Evolutionary conservation across 2,888 invertebrate genomes (phyloP).

Genomic region (Callinectes sapidus): DNA sequence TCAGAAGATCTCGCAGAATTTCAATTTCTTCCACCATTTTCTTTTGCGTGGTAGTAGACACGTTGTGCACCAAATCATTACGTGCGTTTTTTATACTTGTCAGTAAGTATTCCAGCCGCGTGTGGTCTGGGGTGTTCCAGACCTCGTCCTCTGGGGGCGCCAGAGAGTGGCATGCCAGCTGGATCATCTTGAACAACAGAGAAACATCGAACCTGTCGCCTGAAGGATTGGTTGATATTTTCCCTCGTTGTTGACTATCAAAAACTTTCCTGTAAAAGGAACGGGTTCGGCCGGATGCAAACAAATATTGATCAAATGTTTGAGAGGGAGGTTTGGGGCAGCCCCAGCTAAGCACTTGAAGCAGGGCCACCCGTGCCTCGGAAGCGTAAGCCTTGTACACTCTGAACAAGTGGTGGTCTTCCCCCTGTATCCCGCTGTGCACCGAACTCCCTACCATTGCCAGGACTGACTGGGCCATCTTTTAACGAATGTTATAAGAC

Average conservation of each 20-base stretch:
- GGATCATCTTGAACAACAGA: constrained; percentile 40
- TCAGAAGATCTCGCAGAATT: constrained; percentile 30
- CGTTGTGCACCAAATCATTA: constrained; percentile 42
- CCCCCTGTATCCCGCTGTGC: not conserved
- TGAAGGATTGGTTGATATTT: not conserved
- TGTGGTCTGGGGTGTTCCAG: constrained; percentile 5
- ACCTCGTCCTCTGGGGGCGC: not conserved
- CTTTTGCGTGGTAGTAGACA: not conserved
- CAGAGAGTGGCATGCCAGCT: constrained; percentile 32
- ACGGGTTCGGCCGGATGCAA: not conserved
- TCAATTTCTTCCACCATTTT: constrained; percentile 41
- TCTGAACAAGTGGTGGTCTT: constrained; percentile 48
- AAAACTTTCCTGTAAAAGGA: constrained; percentile 22
- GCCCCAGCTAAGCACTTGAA: constrained; percentile 48
- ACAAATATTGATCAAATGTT: constrained; percentile 42
- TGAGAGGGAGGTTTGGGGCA: constrained; percentile 35
- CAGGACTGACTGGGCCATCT: not conserved
- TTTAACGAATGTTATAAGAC: not conserved
- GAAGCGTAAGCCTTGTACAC: constrained; percentile 36
- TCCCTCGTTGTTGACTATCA: constrained; percentile 16
- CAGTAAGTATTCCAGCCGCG: constrained; percentile 47
- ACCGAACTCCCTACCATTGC: not conserved
- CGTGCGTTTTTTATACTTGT: constrained; percentile 45
- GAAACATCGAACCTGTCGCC: constrained; percentile 57
- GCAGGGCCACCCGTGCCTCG: constrained; percentile 36